A percentile compares a stretch with the other conserved stretches of the same genome.
These are phyloP conservation scores for Masnerella sp. DNA, from an alignment of 2,888 invertebrate genomes.

Conservation along the genomic window DNA sequence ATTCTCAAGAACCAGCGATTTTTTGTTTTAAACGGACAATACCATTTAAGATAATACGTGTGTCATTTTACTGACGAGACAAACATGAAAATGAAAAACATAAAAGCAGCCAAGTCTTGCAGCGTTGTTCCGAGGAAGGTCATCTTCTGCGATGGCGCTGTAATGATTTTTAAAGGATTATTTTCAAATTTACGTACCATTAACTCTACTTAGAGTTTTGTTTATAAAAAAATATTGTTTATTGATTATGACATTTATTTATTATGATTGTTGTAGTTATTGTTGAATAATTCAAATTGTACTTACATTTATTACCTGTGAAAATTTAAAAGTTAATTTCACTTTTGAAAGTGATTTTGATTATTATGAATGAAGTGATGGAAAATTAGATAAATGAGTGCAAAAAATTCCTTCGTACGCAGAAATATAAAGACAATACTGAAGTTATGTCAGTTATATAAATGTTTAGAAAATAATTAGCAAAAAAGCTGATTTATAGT, in stretches of 20 bases:
- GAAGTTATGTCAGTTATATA: too few species aligned
- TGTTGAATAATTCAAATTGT: too few species aligned
- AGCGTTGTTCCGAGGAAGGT: constrained; percentile 46
- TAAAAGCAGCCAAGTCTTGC: constrained; percentile 43
- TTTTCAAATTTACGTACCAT: constrained; percentile 37
- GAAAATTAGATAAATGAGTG: too few species aligned
- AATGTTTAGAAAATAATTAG: too few species aligned
- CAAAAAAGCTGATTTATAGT: too few species aligned
- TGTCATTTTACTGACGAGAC: constrained; percentile 38
- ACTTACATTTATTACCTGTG: constrained; percentile 51
- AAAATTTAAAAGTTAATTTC: constrained; percentile 22
- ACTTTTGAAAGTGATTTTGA: neutral
- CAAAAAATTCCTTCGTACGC: too few species aligned
- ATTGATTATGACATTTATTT: neutral
- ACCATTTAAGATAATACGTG: constrained; percentile 61
- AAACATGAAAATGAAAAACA: constrained; percentile 39
- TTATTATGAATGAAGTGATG: constrained; percentile 8
- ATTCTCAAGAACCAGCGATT: too few species aligned
- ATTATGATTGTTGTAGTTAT: constrained; percentile 9
- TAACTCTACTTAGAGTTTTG: too few species aligned
- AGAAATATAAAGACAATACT: too few species aligned
- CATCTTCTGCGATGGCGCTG: constrained; percentile 47
- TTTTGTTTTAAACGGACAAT: constrained; percentile 17
- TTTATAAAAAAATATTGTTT: too few species aligned
- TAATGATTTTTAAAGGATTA: constrained; percentile 52